These are phyloP conservation scores for Rhea americana DNA, from an alignment of 2,113 vertebrate species.

Conservation along the genomic window DNA sequence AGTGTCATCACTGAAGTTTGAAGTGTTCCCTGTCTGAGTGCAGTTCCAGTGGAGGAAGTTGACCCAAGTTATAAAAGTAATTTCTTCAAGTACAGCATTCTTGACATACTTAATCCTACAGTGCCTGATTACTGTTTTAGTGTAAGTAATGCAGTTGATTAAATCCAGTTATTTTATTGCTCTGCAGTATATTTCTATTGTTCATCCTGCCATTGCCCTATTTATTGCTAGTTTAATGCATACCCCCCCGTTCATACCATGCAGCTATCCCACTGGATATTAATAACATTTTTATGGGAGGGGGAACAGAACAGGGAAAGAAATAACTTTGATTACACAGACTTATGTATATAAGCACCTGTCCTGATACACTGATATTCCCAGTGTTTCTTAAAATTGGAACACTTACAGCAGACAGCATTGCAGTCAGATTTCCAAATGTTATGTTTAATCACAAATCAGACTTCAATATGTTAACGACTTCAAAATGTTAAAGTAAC, in stretches of 20 bases:
- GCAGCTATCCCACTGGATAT: background rate
- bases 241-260: background rate
- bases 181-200: fast-evolving
- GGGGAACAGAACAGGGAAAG: background rate
- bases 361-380: background rate
- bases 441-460: slow-evolving; percentile 37
- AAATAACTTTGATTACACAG: background rate
- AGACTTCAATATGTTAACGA: background rate
- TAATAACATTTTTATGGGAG: background rate
- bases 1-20: background rate
- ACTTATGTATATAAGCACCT: background rate
- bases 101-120: background rate
- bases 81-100: slow-evolving; percentile 30
- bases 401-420: slow-evolving; percentile 22
- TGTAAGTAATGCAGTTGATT: background rate
- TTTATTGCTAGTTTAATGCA: background rate
- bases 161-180: background rate
- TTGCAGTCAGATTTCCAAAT: background rate
- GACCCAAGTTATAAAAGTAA: background rate
- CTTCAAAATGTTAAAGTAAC: background rate
- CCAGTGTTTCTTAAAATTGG: background rate
- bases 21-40: background rate
- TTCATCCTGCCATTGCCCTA: background rate
- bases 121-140: slow-evolving; percentile 10
- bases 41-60: background rate